Evolutionary conservation across 1,140 invertebrate genomes (phyloP), one percentile per base, ranked within the genome.

Genomic region (Procambarus virginalis): DNA sequence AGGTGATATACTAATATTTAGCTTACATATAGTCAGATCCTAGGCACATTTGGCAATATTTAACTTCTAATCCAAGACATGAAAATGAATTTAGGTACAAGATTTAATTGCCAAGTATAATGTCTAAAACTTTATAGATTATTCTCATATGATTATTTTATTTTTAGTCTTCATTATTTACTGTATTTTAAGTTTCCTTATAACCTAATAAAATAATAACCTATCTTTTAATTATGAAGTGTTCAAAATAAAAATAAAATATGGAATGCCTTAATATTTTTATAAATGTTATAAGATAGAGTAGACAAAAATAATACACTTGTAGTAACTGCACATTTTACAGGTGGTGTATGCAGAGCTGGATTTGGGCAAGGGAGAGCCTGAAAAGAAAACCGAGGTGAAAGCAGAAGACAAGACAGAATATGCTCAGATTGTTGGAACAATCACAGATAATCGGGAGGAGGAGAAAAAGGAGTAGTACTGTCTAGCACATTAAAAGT

Each of bases 291-390:
- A 55, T 55, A 55, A 55, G 10, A 10, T 55, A 55, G 10, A 5
- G 5, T 55, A 55, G 12, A 55, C 12, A 55, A 55, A 34, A 55
- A 1, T 55, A 4, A 12, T 55, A 9, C 2, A 55, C 1, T 68
- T 68, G 20, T 58, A 58, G 14, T 17, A 34, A 6, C 51, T 60
- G 2, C 10, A 58, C 55, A 0, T 70, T 17, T 68, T 77, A 46
- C 88, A 89, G 88, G 88, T 89, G 17, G 88, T 89, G 55, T 89
- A 89, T 84, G 88, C 88, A 48, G 88, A 89, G 68, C 88, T 89
- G n/a, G 88, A 89, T 58, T 81, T 89, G 0, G 73, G 79, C 58
- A 89, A 89, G 75, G 82, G 88, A 51, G 88, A 89, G 22, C 68
- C 49, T 45, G 88, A 89, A 9, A 89, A 89, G 82, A 89, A 89